These are phyloP conservation scores for Epinephelus lanceolatus DNA, from an alignment of 2,113 vertebrate species.

Conservation along the genomic window DNA sequence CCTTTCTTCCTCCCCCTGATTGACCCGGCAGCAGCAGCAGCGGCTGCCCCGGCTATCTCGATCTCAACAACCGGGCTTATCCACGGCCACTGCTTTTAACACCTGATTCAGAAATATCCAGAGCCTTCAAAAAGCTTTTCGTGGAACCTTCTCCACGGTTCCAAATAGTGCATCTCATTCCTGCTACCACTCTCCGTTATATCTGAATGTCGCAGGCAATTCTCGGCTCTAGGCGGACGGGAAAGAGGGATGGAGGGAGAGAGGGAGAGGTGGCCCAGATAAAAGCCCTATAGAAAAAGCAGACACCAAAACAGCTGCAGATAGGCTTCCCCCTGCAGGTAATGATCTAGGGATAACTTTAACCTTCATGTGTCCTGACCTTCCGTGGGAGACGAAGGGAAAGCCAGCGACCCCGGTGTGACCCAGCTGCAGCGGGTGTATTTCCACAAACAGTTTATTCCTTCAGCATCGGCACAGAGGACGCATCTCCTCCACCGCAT, in stretches of 20 bases:
- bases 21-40: background rate
- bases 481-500: background rate
- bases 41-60: slow-evolving; percentile 23
- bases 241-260: slow-evolving; percentile 24
- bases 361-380: slow-evolving; percentile 57
- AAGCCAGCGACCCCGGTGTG: background rate
- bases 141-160: slow-evolving; percentile 33
- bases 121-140: slow-evolving; percentile 49
- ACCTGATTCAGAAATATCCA: slow-evolving; percentile 61
- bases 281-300: slow-evolving; percentile 53
- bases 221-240: slow-evolving; percentile 49
- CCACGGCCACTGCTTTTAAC: slow-evolving; percentile 58
- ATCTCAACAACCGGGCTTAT: slow-evolving; percentile 13
- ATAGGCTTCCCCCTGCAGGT: slow-evolving; percentile 52
- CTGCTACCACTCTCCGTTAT: slow-evolving; percentile 13
- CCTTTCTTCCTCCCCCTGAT: slow-evolving; percentile 1
- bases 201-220: slow-evolving; percentile 62
- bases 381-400: slow-evolving; percentile 7
- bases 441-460: background rate
- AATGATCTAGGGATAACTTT: slow-evolving; percentile 59
- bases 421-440: slow-evolving; percentile 2
- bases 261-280: slow-evolving; percentile 49
- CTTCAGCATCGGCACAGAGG: background rate
- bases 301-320: slow-evolving; percentile 49
- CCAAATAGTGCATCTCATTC: slow-evolving; percentile 32